Evolutionary conservation across 2,113 vertebrate species (phyloP).

Genomic region (Campylomormyrus tamandua): DNA sequence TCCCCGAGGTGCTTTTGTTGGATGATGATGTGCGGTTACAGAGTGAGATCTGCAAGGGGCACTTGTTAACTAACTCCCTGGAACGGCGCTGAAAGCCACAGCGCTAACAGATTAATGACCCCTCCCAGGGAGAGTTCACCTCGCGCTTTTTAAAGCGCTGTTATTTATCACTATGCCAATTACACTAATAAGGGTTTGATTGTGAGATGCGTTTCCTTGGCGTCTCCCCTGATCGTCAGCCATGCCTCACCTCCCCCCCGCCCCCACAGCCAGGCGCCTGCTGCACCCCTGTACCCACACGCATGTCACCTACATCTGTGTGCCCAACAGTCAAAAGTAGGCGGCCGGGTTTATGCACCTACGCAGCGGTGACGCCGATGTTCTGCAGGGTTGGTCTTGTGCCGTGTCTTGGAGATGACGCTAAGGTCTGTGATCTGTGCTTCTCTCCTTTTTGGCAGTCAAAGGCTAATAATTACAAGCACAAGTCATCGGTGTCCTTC

Average conservation of each 20-base stretch:
- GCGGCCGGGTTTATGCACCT: not conserved
- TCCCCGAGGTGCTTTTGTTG: not conserved
- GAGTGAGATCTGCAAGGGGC: not conserved
- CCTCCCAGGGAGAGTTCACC: conserved; percentile 1
- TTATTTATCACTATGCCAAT: not conserved
- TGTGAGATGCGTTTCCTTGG: not conserved
- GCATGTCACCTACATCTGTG: not conserved
- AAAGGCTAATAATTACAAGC: not conserved
- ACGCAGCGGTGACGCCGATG: not conserved
- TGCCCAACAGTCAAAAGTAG: not conserved
- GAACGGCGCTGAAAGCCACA: not conserved
- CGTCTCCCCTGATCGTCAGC: not conserved
- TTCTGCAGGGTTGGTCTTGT: not conserved
- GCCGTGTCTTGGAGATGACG: not conserved
- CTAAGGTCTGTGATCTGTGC: not conserved
- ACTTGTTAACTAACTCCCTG: not conserved
- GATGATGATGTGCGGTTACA: not conserved
- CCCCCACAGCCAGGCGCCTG: not conserved
- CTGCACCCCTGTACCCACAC: not conserved
- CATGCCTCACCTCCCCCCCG: not conserved
- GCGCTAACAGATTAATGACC: conserved; percentile 18
- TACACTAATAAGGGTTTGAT: conserved; percentile 1
- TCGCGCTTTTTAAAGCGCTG: not conserved
- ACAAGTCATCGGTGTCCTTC: not conserved
- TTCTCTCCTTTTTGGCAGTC: not conserved